phyloP scores from a whole-genome alignment of 2,797 vertebrate genomes.

The Clarias pachynema region DNA sequence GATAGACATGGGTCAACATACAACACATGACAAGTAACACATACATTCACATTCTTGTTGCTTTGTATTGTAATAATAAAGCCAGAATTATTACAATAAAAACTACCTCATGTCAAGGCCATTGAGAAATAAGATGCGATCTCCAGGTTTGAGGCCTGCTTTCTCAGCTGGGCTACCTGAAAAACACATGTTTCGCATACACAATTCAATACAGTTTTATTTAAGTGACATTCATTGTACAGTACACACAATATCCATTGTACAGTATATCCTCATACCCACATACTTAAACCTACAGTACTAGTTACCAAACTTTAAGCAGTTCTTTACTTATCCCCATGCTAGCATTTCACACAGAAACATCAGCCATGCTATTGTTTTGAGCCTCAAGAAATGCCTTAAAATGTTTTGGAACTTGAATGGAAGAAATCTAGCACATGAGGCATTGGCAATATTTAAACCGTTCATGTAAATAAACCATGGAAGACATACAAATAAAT shows the following conservation, averaged over 20 bases:
- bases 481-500: neutral
- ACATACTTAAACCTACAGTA: neutral
- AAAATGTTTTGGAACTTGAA: neutral
- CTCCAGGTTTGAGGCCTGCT: slow-evolving; percentile 90
- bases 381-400: slow-evolving; percentile 1
- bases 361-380: neutral
- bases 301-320: neutral
- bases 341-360: neutral
- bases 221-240: no score
- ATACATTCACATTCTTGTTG: neutral
- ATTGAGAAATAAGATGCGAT: slow-evolving; percentile 94
- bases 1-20: neutral
- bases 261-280: no score
- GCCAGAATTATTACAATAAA: neutral
- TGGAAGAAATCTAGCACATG: neutral
- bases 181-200: slow-evolving; percentile 32
- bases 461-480: neutral
- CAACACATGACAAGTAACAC: neutral
- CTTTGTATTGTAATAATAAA: neutral
- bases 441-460: no score
- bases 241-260: no score
- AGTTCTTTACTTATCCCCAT: neutral
- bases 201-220: neutral
- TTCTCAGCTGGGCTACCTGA: slow-evolving; percentile 94
- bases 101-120: slow-evolving; percentile 97